Conservation (phyloP, 2,888 invertebrate species). For the Agriopis leucophaearia region DNA sequence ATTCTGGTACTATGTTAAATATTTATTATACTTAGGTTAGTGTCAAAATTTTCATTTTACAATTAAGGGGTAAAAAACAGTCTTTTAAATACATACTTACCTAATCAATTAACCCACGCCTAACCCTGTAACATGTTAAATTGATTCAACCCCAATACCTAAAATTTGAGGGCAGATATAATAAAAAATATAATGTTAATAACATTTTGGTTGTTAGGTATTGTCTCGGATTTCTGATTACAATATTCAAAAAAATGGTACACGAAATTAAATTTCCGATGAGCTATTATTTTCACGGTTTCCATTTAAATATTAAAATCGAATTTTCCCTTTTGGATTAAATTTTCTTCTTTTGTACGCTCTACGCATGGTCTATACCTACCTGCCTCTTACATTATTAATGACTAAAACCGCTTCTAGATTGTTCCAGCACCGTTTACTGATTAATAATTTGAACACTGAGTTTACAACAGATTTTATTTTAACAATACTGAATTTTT, state of each 20-base stretch:
- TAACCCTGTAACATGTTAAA: too few relatives aligned
- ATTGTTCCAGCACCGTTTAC: background rate
- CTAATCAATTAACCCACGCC: too few relatives aligned
- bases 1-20: too few relatives aligned
- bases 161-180: too few relatives aligned
- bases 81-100: too few relatives aligned
- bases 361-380: background rate
- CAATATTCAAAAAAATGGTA: background rate
- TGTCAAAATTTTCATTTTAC: too few relatives aligned
- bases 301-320: constrained; percentile 10
- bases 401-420: background rate
- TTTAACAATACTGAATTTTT: too few relatives aligned
- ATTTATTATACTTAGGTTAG: too few relatives aligned
- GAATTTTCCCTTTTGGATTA: constrained; percentile 24
- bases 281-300: constrained; percentile 5
- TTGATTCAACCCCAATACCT: too few relatives aligned
- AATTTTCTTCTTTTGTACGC: background rate
- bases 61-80: too few relatives aligned
- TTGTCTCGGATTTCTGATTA: background rate
- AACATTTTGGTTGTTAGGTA: background rate
- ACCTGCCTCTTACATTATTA: background rate
- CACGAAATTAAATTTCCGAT: constrained; percentile 5
- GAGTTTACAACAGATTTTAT: too few relatives aligned
- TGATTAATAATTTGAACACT: background rate
- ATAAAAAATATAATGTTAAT: background rate